Evolutionary conservation across 2,888 invertebrate genomes (phyloP).

Genomic region (Ferrisia virgata): DNA sequence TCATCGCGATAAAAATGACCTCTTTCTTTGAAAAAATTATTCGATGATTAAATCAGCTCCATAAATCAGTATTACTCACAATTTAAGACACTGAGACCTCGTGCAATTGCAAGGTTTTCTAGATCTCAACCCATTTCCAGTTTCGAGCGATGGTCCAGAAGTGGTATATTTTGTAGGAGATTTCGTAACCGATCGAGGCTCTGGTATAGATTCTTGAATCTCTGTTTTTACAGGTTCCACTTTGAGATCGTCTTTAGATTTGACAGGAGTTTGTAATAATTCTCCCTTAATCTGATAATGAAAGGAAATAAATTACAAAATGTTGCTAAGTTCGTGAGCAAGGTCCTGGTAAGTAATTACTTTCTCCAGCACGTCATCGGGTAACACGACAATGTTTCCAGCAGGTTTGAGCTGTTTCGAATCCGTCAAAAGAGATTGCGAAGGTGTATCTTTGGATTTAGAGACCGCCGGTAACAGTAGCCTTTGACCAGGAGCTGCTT

Average conservation of each 20-base stretch:
- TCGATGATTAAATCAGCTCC: no score
- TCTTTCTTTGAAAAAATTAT: no score
- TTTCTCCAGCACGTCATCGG: slow-evolving; percentile 31
- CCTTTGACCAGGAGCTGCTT: slow-evolving; percentile 36
- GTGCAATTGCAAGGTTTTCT: slow-evolving; percentile 98
- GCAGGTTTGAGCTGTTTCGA: neutral
- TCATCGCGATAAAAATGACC: no score
- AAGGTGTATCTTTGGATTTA: neutral
- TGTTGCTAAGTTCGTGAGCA: no score
- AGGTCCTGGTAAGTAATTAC: no score
- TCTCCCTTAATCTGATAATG: slow-evolving; percentile 25
- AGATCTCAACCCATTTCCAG: slow-evolving; percentile 56
- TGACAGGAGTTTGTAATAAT: neutral
- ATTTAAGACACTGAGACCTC: slow-evolving; percentile 95
- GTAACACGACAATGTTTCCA: slow-evolving; percentile 11
- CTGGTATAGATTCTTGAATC: neutral
- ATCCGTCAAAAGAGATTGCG: slow-evolving; percentile 26
- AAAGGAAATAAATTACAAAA: neutral
- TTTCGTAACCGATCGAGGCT: neutral
- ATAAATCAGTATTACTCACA: slow-evolving; percentile 61
- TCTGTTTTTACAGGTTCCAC: neutral
- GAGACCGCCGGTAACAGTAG: slow-evolving; percentile 30
- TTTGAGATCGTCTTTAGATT: slow-evolving; percentile 8
- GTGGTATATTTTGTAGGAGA: slow-evolving; percentile 1
- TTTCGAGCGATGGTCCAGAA: neutral